A percentile compares a stretch with the other conserved stretches of the same genome.
Evolutionary conservation across 2,888 invertebrate genomes (phyloP).

Genomic region (Mellilla xanthometata): DNA sequence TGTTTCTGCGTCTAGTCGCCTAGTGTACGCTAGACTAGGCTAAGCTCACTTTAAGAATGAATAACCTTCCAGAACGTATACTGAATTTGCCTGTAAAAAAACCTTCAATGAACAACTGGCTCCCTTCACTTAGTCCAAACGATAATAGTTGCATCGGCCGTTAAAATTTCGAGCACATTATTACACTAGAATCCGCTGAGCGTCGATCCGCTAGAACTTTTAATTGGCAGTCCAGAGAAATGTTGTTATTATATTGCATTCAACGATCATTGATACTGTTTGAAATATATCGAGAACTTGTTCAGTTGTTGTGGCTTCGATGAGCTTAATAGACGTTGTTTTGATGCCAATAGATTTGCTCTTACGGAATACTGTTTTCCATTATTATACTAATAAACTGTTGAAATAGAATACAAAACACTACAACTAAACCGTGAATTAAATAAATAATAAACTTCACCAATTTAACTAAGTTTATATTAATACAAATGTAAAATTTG

Average conservation of each 20-base stretch:
- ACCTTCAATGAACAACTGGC: not conserved
- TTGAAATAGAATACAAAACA: too few relatives aligned
- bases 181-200: constrained; percentile 54
- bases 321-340: constrained; percentile 6
- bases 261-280: constrained; percentile 53
- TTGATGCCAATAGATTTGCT: constrained; percentile 10
- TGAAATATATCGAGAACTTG: constrained; percentile 42
- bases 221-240: constrained; percentile 68
- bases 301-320: constrained; percentile 18
- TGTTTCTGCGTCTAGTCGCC: too few relatives aligned
- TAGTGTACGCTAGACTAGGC: too few relatives aligned
- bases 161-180: constrained; percentile 65
- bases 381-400: too few relatives aligned
- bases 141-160: constrained; percentile 50
- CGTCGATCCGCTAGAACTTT: constrained; percentile 63
- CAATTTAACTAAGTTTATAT: too few relatives aligned
- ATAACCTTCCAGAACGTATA: too few relatives aligned
- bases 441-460: too few relatives aligned
- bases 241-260: constrained; percentile 58
- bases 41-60: too few relatives aligned
- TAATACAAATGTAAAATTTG: too few relatives aligned
- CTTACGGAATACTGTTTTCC: constrained; percentile 1
- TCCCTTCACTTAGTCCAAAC: constrained; percentile 27
- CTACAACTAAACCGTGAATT: too few relatives aligned
- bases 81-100: too few relatives aligned